phyloP scores from a whole-genome alignment of 2,113 vertebrate genomes.

The Vidua macroura region DNA sequence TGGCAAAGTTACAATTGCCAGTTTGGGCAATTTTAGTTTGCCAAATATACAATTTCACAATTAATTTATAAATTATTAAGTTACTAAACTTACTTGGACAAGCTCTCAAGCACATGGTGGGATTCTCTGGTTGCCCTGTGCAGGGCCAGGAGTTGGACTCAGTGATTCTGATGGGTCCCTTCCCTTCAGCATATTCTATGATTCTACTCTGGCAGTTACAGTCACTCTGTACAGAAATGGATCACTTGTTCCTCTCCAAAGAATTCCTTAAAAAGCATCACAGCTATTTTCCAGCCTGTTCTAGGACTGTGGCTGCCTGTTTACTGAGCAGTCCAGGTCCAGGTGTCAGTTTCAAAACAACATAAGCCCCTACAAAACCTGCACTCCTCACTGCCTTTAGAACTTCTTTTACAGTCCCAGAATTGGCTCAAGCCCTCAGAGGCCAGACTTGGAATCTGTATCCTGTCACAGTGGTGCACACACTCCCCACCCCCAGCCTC shows the following conservation, averaged over 20 bases:
- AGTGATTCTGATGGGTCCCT: neutral
- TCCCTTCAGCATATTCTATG: neutral
- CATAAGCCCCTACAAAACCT: neutral
- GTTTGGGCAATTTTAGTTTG: neutral
- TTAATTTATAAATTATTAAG: neutral
- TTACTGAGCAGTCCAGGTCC: neutral
- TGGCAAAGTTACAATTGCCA: neutral
- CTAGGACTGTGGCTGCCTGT: neutral
- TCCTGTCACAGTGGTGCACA: rapidly evolving
- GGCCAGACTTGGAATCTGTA: too few species aligned
- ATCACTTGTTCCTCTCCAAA: neutral
- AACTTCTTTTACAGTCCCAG: neutral
- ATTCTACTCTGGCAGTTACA: neutral
- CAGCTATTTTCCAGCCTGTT: neutral
- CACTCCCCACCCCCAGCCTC: neutral
- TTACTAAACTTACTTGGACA: neutral
- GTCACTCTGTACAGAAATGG: neutral
- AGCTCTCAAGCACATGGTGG: neutral
- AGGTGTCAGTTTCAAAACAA: neutral
- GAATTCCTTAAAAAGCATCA: neutral
- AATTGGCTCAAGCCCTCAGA: neutral
- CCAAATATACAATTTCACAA: neutral
- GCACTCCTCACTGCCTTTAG: neutral
- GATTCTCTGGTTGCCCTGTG: neutral
- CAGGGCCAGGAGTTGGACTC: neutral